Evolutionary conservation across 2,113 vertebrate species (phyloP).

Genomic region (Neofelis nebulosa): DNA sequence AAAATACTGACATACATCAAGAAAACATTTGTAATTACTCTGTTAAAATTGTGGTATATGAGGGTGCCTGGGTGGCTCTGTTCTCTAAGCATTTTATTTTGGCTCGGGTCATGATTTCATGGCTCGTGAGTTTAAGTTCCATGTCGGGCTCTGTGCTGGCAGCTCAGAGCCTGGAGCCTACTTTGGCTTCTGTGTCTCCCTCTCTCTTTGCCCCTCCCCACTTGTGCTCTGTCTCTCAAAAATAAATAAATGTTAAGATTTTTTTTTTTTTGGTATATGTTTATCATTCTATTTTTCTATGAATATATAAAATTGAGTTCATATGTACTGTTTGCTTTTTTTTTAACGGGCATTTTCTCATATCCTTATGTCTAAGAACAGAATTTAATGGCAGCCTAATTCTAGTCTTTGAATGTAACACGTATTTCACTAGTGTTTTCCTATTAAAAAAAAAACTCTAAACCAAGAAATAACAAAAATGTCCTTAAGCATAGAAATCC

Average conservation of each 20-base stretch:
- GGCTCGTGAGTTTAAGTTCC: too few relatives aligned
- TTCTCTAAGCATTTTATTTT: too few relatives aligned
- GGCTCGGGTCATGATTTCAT: too few relatives aligned
- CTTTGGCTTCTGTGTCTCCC: too few relatives aligned
- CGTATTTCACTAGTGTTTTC: not conserved
- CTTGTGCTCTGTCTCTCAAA: too few relatives aligned
- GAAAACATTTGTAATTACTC: not conserved
- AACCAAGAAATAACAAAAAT: not conserved
- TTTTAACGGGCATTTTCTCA: not conserved
- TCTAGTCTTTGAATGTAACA: not conserved
- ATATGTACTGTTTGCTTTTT: not conserved
- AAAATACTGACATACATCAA: not conserved
- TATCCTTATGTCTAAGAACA: not conserved
- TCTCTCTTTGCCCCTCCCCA: too few relatives aligned
- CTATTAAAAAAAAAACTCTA: not conserved
- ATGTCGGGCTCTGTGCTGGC: too few relatives aligned
- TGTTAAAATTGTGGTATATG: conserved; percentile 1
- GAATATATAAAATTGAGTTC: not conserved
- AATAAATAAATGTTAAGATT: too few relatives aligned
- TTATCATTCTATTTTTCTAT: not conserved
- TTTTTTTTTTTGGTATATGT: not conserved
- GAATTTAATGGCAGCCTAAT: conserved; percentile 18
- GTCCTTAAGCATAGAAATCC: not conserved
- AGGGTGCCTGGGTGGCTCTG: too few relatives aligned
- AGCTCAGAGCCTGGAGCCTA: too few relatives aligned